Evolutionary conservation across 2,797 vertebrate species (phyloP).

Genomic region (Sparidentex hasta): DNA sequence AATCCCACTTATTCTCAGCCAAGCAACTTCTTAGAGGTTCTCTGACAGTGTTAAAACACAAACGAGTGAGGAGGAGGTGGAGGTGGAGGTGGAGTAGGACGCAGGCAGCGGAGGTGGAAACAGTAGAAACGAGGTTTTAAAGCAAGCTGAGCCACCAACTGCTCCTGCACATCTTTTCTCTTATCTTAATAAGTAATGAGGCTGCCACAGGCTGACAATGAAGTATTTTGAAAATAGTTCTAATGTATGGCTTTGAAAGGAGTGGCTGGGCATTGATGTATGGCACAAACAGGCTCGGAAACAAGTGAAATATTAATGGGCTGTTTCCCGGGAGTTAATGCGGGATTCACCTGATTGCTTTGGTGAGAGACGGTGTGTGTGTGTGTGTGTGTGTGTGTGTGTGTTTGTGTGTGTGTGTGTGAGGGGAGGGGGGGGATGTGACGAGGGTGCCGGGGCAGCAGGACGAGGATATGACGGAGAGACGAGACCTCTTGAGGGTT

Average conservation of each 20-base stretch:
- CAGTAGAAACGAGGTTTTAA: slow-evolving; percentile 85
- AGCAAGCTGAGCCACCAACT: slow-evolving; percentile 91
- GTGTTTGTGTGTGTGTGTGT: too few relatives aligned
- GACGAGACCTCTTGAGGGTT: slow-evolving; percentile 19
- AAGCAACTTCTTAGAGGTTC: slow-evolving; percentile 61
- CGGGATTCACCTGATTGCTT: slow-evolving; percentile 91
- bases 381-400: too few relatives aligned
- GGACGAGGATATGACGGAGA: slow-evolving; percentile 47
- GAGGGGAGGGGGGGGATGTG: slow-evolving; percentile 48
- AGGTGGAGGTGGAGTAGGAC: slow-evolving; percentile 47
- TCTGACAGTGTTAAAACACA: slow-evolving; percentile 60
- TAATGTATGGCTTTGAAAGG: slow-evolving; percentile 98
- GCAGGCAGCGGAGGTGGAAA: slow-evolving; percentile 75
- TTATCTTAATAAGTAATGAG: slow-evolving; percentile 99
- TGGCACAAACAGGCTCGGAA: slow-evolving; percentile 93
- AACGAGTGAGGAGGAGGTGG: slow-evolving; percentile 36
- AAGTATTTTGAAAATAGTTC: slow-evolving; percentile 99
- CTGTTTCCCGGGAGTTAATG: slow-evolving; percentile 88
- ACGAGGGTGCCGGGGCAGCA: slow-evolving; percentile 34
- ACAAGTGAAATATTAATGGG: slow-evolving; percentile 99
- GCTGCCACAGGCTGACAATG: slow-evolving; percentile 99
- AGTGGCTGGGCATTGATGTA: slow-evolving; percentile 98
- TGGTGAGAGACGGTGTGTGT: slow-evolving; percentile 68
- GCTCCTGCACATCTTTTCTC: slow-evolving; percentile 92
- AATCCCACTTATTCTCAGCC: slow-evolving; percentile 59